Evolutionary conservation across 2,797 vertebrate species (phyloP), one percentile per base, ranked within the genome.

Genomic region (Thamnophis elegans): DNA sequence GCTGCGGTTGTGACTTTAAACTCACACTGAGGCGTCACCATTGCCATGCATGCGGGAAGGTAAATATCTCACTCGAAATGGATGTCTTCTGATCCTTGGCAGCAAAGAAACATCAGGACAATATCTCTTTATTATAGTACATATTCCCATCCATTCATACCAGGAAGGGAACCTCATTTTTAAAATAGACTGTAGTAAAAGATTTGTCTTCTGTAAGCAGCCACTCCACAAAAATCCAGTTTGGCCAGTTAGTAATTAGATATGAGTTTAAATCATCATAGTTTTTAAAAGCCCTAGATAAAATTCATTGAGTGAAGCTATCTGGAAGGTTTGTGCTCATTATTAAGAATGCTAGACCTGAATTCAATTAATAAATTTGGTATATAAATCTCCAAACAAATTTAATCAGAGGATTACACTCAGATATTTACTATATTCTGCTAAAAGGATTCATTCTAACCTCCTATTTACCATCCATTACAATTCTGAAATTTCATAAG

Each of bases 1-100:
- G 98, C 97, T 99, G 99, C 55, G 98, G 98, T 78, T 98, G 98
- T 56, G 99, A 99, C 95, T 99, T 99, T 94, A 99, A 98, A 92
- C 98, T 99, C 91, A 99, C 98, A 3, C 97, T 99, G 92, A 98
- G 99, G 53, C 97, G 98, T 53, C 99, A 99, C 93, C 99, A 99
- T 96, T 99, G 99, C 95, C 98, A 99, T 0, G 98, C 99, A 91
- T 99, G 99, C 0, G 99, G 99, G 90, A 99, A 99, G 98, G 99
- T 99, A 96, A 97, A 97, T 93, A 36, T 90, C 55, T 93, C 13
- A 53, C 11, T 0, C 54, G 13, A 60, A 14, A 6, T 55, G 88
- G 78, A 10, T 60, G 4, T 42, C 68, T 51, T 1, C 26, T 82
- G 18, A 28, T n/a, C 26, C 26, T 89, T 53, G 42, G 54, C 42